Percentiles rank a stretch among this genome's conserved stretches.
These are phyloP conservation scores for Copsychus sechellarum DNA, from an alignment of 2,113 vertebrate genomes.

Conservation along the genomic window DNA sequence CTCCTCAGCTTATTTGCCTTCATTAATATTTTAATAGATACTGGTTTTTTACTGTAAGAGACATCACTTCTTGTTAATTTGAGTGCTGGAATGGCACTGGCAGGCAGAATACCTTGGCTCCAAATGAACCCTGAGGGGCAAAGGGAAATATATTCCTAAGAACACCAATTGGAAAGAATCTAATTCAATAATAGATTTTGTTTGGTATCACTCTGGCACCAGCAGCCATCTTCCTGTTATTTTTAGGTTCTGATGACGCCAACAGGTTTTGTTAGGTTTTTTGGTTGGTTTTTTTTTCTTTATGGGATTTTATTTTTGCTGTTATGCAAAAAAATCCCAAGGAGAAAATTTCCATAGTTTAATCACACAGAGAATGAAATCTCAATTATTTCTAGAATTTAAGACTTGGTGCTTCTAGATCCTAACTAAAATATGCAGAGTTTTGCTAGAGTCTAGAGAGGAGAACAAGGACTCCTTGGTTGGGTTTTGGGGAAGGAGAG, in stretches of 20 bases:
- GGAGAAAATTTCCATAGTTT: conserved; percentile 13
- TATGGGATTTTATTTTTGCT: not conserved
- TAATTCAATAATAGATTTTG: conserved; percentile 60
- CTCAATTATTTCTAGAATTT: not conserved
- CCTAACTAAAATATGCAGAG: not conserved
- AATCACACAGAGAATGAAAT: not conserved
- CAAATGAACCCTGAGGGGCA: conserved; percentile 18
- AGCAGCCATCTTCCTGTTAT: conserved; percentile 45
- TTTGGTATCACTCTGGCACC: conserved; percentile 58
- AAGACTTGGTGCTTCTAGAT: not conserved
- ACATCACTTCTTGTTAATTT: conserved; percentile 63
- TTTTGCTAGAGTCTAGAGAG: not conserved
- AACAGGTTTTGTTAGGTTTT: conserved; percentile 4
- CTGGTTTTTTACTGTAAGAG: conserved; percentile 48
- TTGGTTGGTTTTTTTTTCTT: not conserved
- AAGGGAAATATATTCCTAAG: conserved; percentile 55
- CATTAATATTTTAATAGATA: conserved; percentile 44
- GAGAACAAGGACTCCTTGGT: not conserved
- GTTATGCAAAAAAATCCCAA: not conserved
- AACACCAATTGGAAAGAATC: conserved; percentile 41
- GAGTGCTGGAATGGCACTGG: conserved; percentile 43
- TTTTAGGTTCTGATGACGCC: conserved; percentile 62
- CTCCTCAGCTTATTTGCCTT: not conserved
- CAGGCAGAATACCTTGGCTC: conserved; percentile 54
- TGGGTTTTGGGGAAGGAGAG: not conserved